A percentile compares a stretch with the other conserved stretches of the same genome.
These are phyloP conservation scores for Macrotus californicus DNA, from an alignment of 2,113 vertebrate genomes.

Conservation along the genomic window DNA sequence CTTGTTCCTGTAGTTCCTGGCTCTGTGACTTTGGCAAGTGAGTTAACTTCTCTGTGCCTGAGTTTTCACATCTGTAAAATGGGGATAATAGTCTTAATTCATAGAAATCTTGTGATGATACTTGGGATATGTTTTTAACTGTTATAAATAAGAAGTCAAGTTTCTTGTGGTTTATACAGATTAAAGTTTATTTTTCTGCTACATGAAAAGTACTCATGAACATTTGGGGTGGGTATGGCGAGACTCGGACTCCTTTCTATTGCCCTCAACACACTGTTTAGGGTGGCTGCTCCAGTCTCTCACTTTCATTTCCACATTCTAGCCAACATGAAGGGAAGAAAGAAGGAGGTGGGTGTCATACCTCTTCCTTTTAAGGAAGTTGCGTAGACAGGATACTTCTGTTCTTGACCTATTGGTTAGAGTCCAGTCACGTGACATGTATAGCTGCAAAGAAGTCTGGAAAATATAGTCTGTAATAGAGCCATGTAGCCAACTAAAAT, in stretches of 20 bases:
- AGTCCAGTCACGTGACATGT: not conserved
- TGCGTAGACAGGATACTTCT: not conserved
- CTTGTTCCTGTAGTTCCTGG: not conserved
- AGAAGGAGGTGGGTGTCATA: not conserved
- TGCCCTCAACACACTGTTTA: not conserved
- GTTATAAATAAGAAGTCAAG: not conserved
- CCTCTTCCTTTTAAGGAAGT: not conserved
- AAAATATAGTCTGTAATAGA: not conserved
- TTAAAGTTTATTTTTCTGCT: not conserved
- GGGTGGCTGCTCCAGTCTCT: not conserved
- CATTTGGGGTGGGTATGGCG: not conserved
- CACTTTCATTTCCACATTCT: not conserved
- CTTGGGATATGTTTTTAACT: not conserved
- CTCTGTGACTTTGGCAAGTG: not conserved
- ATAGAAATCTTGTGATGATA: not conserved
- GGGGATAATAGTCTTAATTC: not conserved
- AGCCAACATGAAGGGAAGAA: not conserved
- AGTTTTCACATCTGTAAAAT: not conserved
- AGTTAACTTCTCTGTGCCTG: not conserved
- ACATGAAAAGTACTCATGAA: not conserved
- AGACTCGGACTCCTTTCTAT: not conserved
- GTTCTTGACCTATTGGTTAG: not conserved
- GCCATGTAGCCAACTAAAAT: not conserved
- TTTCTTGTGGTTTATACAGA: not conserved
- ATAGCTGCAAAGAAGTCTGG: not conserved